Conservation (phyloP, 2,888 invertebrate genomes). For the Apeira syringaria region DNA sequence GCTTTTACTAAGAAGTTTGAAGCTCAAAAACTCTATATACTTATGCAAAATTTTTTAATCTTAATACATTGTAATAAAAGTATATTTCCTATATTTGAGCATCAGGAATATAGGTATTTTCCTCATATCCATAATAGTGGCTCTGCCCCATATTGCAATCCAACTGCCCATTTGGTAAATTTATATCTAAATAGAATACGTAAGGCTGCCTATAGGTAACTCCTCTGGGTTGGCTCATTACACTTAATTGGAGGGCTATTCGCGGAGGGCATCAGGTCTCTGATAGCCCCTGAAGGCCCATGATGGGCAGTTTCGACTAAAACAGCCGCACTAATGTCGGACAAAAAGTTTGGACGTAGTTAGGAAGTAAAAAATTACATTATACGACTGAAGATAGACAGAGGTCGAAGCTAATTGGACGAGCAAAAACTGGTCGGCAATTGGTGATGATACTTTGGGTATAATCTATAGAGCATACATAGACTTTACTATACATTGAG, state of each 20-base stretch:
- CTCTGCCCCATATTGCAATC: conserved; percentile 24
- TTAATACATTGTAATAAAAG: too few relatives aligned
- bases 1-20: too few relatives aligned
- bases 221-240: conserved; percentile 70
- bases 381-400: not conserved
- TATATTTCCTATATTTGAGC: too few relatives aligned
- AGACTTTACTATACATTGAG: too few relatives aligned
- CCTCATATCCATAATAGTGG: conserved; percentile 20
- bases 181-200: conserved; percentile 26
- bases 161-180: conserved; percentile 46
- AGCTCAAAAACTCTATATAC: too few relatives aligned
- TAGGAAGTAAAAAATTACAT: conserved; percentile 40
- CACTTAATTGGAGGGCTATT: conserved; percentile 81
- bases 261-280: conserved; percentile 64
- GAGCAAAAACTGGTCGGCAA: not conserved
- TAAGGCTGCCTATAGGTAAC: conserved; percentile 41
- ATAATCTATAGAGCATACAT: too few relatives aligned
- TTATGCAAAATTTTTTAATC: too few relatives aligned
- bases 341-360: conserved; percentile 55
- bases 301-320: conserved; percentile 54
- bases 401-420: conserved; percentile 1
- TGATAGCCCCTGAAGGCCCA: conserved; percentile 45
- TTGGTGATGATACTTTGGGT: too few relatives aligned
- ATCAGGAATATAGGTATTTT: not conserved
- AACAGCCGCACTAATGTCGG: conserved; percentile 60